These are phyloP conservation scores for Saxicola maurus DNA, from an alignment of 2,797 vertebrate species.

Conservation along the genomic window DNA sequence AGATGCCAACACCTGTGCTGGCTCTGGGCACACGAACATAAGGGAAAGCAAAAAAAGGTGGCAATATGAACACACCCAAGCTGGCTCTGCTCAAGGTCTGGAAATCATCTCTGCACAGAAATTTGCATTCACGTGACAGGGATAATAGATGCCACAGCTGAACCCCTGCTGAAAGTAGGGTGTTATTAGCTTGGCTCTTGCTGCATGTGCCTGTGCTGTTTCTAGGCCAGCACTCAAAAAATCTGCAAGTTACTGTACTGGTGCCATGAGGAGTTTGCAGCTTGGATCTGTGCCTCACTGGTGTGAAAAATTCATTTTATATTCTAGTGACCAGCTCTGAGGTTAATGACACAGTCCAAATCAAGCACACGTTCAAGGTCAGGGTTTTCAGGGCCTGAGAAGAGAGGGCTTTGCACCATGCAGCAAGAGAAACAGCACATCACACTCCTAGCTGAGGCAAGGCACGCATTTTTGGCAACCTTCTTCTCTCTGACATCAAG, in stretches of 20 bases:
- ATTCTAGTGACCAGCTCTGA: background rate
- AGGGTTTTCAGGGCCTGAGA: background rate
- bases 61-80: background rate
- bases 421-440: background rate
- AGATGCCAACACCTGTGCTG: background rate
- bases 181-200: conserved; percentile 44
- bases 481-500: background rate
- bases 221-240: conserved; percentile 36
- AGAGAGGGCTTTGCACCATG: background rate
- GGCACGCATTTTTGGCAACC: background rate
- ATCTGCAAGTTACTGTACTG: conserved; percentile 19
- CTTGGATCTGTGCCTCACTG: background rate
- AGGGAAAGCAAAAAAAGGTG: background rate
- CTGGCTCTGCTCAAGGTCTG: background rate
- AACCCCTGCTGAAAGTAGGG: conserved; percentile 41
- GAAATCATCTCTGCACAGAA: conserved; percentile 33
- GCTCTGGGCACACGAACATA: background rate
- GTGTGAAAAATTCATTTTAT: background rate
- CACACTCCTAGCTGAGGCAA: background rate
- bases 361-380: background rate
- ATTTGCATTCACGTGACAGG: conserved; percentile 39
- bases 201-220: conserved; percentile 25
- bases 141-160: conserved; percentile 40
- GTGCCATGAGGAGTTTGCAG: conserved; percentile 1
- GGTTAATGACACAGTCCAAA: background rate